Conservation (phyloP, 35 echinoderm and acorn worm genomes). For the Antedon bifida region DNA sequence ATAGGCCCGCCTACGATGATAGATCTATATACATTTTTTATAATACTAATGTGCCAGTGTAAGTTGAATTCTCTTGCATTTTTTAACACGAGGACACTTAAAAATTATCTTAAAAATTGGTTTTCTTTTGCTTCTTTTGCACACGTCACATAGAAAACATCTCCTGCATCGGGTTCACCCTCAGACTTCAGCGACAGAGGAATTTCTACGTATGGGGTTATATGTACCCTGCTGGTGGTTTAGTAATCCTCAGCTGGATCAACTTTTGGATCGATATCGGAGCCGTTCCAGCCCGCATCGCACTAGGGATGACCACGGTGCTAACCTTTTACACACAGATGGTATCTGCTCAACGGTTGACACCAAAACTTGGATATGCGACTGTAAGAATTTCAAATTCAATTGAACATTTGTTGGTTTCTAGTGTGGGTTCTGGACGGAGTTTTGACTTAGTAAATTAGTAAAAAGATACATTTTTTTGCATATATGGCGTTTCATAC, state of each 20-base stretch:
- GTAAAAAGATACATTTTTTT: too few relatives aligned
- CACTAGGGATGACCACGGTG: not conserved
- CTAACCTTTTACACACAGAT: not conserved
- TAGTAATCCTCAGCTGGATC: not conserved
- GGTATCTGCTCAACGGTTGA: not conserved
- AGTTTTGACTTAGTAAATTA: too few relatives aligned
- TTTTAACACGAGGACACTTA: too few relatives aligned
- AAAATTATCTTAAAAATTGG: too few relatives aligned
- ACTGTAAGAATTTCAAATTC: not conserved
- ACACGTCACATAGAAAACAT: not conserved
- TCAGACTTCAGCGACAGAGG: not conserved
- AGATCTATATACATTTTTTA: too few relatives aligned
- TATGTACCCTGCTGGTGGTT: not conserved
- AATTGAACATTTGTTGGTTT: too few relatives aligned
- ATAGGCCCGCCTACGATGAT: too few relatives aligned
- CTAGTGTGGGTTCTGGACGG: too few relatives aligned
- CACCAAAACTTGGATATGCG: not conserved
- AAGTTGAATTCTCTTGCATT: too few relatives aligned
- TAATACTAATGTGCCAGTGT: too few relatives aligned
- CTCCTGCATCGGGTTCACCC: not conserved
- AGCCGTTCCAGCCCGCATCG: not conserved
- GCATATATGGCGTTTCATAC: too few relatives aligned
- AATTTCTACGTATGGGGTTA: not conserved
- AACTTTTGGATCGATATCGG: not conserved
- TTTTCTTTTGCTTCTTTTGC: too few relatives aligned